Conservation (phyloP, 37 sponge, comb jelly and placozoan species). For the Hexactinellida sp. region DNA sequence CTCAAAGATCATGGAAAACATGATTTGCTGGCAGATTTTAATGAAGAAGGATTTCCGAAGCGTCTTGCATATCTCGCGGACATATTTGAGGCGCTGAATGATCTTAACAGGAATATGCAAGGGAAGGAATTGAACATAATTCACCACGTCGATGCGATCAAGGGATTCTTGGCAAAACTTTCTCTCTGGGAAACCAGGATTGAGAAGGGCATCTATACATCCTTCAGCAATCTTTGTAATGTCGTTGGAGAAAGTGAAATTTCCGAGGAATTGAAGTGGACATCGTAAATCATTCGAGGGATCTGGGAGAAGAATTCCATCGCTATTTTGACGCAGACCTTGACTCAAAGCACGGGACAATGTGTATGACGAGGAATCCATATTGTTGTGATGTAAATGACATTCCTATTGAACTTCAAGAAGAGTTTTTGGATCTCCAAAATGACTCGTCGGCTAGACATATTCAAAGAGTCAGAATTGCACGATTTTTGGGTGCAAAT, state of each 20-base stretch:
- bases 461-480: constrained; percentile 9
- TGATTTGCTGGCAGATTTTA: constrained; percentile 10
- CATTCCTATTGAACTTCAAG: constrained; percentile 4
- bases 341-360: not conserved
- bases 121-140: constrained; percentile 17
- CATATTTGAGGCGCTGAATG: constrained; percentile 11
- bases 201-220: not conserved
- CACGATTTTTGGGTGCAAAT: not conserved
- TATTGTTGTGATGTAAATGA: constrained; percentile 12
- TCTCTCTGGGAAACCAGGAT: not conserved
- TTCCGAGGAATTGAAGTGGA: not conserved
- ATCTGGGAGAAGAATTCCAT: constrained; percentile 14
- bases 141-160: constrained; percentile 16
- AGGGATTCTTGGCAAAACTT: constrained; percentile 11
- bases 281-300: not conserved
- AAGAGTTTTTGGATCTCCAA: constrained; percentile 17
- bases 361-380: constrained; percentile 14
- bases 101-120: not conserved
- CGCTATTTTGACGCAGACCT: constrained; percentile 16
- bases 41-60: not conserved
- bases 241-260: constrained; percentile 15
- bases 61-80: constrained; percentile 14
- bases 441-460: constrained; percentile 13
- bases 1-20: not conserved
- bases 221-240: constrained; percentile 16